Conservation (phyloP, 2,113 vertebrate genomes). For the Andinoacara biseriatus region DNA sequence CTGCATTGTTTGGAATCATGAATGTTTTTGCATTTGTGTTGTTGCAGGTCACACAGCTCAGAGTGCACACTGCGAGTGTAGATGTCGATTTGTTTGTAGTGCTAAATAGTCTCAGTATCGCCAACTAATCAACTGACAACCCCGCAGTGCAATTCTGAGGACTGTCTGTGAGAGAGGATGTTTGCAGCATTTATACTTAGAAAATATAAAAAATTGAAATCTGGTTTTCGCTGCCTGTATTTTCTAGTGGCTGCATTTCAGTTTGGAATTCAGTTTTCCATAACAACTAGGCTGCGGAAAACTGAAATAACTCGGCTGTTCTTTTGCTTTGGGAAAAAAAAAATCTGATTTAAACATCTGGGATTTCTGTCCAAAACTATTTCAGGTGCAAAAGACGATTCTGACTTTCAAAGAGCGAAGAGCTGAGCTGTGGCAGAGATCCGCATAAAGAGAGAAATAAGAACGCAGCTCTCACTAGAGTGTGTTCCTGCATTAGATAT, state of each 20-base stretch:
- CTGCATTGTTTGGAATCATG: background rate
- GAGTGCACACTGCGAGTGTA: background rate
- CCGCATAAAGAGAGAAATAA: slow-evolving; percentile 22
- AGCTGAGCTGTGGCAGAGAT: background rate
- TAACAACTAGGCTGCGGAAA: background rate
- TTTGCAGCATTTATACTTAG: background rate
- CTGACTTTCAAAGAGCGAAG: background rate
- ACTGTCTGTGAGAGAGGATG: background rate
- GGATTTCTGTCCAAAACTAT: background rate
- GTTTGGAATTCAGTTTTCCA: background rate
- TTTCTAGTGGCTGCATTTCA: background rate
- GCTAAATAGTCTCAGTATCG: background rate
- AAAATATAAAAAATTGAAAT: background rate
- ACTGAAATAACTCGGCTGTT: background rate
- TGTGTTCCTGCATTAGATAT: slow-evolving; percentile 11
- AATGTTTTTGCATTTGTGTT: background rate
- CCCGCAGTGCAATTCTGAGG: background rate
- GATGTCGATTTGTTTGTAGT: background rate
- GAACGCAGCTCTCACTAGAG: background rate
- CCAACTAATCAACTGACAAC: background rate
- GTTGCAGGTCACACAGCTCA: background rate
- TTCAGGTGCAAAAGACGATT: slow-evolving; percentile 1
- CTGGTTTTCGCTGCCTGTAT: background rate
- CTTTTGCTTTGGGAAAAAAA: background rate
- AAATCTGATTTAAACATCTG: background rate